Conservation (phyloP, 2,797 vertebrate genomes). For the Gallinago nigripennis region DNA sequence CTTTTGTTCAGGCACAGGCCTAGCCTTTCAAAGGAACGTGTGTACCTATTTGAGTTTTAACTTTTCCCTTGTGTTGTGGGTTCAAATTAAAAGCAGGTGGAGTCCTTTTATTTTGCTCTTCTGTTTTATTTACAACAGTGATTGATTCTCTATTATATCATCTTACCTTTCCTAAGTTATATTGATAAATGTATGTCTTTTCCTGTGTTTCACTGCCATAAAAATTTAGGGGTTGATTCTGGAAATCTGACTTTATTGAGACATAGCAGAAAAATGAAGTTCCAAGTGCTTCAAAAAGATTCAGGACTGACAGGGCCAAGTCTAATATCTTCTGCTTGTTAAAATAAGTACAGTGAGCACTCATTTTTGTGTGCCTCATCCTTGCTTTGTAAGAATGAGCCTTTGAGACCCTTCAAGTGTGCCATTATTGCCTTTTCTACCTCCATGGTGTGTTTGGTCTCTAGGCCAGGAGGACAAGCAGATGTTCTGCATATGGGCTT, state of each 20-base stretch:
- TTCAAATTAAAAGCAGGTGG: constrained; percentile 18
- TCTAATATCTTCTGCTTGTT: not conserved
- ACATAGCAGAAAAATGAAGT: not conserved
- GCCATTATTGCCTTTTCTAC: not conserved
- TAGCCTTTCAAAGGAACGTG: constrained; percentile 14
- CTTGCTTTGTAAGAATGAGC: not conserved
- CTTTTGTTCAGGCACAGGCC: constrained; percentile 32
- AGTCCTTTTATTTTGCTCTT: constrained; percentile 40
- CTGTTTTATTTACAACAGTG: constrained; percentile 8
- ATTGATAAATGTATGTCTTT: not conserved
- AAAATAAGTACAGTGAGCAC: not conserved
- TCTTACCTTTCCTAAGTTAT: not conserved
- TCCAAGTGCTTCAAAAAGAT: not conserved
- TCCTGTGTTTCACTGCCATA: not conserved
- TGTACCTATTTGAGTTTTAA: constrained; percentile 40
- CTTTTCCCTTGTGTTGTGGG: not conserved
- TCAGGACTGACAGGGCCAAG: not conserved
- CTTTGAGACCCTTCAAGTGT: not conserved
- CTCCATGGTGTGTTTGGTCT: not conserved
- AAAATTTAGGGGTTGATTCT: constrained; percentile 8
- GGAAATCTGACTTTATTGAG: not conserved
- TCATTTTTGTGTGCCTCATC: not conserved
- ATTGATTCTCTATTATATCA: not conserved
- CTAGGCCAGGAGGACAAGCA: not conserved
- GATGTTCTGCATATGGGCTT: not conserved